phyloP scores from a whole-genome alignment of 2,888 invertebrate genomes.

The Pteria penguin region DNA sequence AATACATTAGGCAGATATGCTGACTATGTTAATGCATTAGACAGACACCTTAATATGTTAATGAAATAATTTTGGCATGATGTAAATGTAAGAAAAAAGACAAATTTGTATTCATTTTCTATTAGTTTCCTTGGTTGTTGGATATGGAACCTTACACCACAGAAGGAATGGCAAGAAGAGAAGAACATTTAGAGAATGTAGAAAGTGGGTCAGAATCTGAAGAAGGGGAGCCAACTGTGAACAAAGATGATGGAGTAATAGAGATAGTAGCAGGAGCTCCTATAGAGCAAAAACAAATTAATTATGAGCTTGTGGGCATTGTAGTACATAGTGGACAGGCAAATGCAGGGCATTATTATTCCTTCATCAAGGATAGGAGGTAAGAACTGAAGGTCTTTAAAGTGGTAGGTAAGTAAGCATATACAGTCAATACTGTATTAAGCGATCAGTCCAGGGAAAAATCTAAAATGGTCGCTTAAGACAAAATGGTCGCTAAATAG shows the following conservation, averaged over 20 bases:
- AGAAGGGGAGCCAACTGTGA: slow-evolving; percentile 35
- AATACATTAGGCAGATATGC: no score
- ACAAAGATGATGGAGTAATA: slow-evolving; percentile 42
- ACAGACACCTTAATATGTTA: no score
- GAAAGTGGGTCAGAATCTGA: slow-evolving; percentile 48
- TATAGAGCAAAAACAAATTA: slow-evolving; percentile 70
- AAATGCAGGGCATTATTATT: slow-evolving; percentile 83
- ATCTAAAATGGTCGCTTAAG: no score
- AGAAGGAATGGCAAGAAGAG: slow-evolving; percentile 79
- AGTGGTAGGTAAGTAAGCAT: no score
- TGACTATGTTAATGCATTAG: no score
- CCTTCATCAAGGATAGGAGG: slow-evolving; percentile 81
- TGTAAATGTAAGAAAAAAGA: no score
- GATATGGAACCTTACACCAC: slow-evolving; percentile 82
- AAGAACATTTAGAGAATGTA: slow-evolving; percentile 52
- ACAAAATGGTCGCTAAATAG: no score
- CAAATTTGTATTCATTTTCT: slow-evolving; percentile 10
- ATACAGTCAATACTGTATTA: no score
- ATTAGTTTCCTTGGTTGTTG: slow-evolving; percentile 81
- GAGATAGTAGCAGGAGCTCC: slow-evolving; percentile 57
- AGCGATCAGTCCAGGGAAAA: no score
- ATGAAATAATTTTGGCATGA: no score
- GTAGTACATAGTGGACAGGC: slow-evolving; percentile 83
- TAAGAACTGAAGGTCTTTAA: slow-evolving; percentile 48
- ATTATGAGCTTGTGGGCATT: slow-evolving; percentile 82